Conservation (phyloP, 2,888 invertebrate species). For the Priocnemis perturbator region DNA sequence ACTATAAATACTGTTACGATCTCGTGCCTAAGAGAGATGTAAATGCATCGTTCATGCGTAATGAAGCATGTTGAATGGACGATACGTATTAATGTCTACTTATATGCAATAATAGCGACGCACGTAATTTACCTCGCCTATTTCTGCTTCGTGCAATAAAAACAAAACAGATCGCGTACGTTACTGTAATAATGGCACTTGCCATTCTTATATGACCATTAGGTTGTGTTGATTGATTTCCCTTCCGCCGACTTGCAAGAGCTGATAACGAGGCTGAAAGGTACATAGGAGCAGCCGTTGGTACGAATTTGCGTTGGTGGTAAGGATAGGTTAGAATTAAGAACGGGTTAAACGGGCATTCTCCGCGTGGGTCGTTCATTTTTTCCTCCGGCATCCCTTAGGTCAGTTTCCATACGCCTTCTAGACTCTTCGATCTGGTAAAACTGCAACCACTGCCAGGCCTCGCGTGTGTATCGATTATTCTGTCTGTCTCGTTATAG, state of each 20-base stretch:
- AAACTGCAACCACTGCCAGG: constrained; percentile 1
- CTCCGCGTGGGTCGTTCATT: constrained; percentile 49
- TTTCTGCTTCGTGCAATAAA: no score
- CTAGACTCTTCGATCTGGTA: constrained; percentile 25
- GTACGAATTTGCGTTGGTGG: constrained; percentile 31
- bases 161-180: no score
- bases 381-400: constrained; percentile 40
- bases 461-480: constrained; percentile 3
- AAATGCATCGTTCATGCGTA: no score
- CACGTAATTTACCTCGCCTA: no score
- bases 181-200: no score
- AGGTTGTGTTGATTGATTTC: neutral
- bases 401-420: constrained; percentile 41
- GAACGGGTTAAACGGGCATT: constrained; percentile 44
- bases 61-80: no score
- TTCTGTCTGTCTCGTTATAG: neutral
- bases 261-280: neutral
- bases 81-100: no score
- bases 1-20: no score
- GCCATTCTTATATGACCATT: no score
- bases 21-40: no score
- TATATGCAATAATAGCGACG: no score
- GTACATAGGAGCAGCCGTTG: no score
- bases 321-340: constrained; percentile 48
- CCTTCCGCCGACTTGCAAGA: neutral